Evolutionary conservation across 2,113 vertebrate species (phyloP).

Genomic region (Oncorhynchus mykiss): DNA sequence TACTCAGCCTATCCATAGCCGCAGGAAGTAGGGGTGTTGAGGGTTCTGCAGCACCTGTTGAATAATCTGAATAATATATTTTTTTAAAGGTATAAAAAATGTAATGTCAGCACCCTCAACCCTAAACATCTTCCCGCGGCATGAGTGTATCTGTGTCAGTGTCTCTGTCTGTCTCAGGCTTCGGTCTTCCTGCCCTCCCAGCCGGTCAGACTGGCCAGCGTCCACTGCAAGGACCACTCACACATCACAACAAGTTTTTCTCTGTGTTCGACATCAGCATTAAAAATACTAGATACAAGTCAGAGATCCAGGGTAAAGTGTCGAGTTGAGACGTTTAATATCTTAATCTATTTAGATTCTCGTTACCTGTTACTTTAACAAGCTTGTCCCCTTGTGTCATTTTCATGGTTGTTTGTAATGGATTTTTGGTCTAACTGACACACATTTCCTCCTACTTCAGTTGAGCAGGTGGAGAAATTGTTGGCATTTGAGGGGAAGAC

Average conservation of each 20-base stretch:
- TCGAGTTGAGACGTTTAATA: background rate
- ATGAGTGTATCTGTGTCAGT: constrained; percentile 30
- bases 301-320: constrained; percentile 56
- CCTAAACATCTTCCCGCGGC: too few relatives aligned
- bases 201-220: constrained; percentile 64
- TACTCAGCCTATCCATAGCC: too few relatives aligned
- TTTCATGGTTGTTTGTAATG: background rate
- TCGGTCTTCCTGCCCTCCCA: constrained; percentile 66
- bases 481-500: constrained; percentile 14
- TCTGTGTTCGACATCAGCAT: constrained; percentile 63
- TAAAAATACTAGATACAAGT: constrained; percentile 66
- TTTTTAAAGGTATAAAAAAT: too few relatives aligned
- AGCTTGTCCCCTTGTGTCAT: background rate
- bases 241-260: constrained; percentile 42
- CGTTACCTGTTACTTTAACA: too few relatives aligned
- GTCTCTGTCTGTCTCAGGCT: constrained; percentile 59
- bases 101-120: too few relatives aligned
- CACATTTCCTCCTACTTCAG: constrained; percentile 41
- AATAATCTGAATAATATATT: too few relatives aligned
- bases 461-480: constrained; percentile 72
- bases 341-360: too few relatives aligned
- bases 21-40: too few relatives aligned
- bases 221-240: constrained; percentile 18
- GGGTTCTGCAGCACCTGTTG: too few relatives aligned
- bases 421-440: too few relatives aligned